These are phyloP conservation scores for Pasiphila rectangulata DNA, from an alignment of 2,888 invertebrate species.

Conservation along the genomic window DNA sequence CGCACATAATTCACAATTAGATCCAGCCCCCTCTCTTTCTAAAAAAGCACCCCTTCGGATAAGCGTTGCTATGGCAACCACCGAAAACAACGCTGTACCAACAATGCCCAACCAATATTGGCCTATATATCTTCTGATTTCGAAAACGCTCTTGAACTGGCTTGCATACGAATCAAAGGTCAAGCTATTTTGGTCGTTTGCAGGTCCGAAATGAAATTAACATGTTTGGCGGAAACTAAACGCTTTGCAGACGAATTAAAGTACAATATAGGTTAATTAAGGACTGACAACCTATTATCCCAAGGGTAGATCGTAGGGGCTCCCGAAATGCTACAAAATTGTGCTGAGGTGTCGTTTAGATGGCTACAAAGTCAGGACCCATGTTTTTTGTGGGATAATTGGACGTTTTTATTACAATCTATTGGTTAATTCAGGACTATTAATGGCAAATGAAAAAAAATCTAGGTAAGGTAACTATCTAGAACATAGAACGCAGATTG, in stretches of 20 bases:
- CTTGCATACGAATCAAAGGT: conserved; percentile 41
- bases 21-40: conserved; percentile 36
- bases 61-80: conserved; percentile 67
- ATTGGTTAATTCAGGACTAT: no score
- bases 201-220: conserved; percentile 28
- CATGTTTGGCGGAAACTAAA: conserved; percentile 54
- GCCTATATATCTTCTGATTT: conserved; percentile 41
- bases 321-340: conserved; percentile 23
- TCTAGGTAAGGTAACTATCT: no score
- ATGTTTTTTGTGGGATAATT: conserved; percentile 19
- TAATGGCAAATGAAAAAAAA: no score
- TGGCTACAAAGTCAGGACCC: conserved; percentile 23
- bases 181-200: conserved; percentile 43
- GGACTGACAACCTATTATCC: conserved; percentile 34
- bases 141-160: conserved; percentile 27
- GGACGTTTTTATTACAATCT: conserved; percentile 11
- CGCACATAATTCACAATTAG: conserved; percentile 6
- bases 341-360: conserved; percentile 25
- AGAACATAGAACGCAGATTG: no score
- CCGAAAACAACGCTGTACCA: conserved; percentile 61
- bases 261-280: conserved; percentile 60
- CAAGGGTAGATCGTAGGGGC: conserved; percentile 15
- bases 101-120: conserved; percentile 50
- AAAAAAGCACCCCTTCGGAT: conserved; percentile 60
- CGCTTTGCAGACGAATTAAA: conserved; percentile 56